Evolutionary conservation across 2,888 invertebrate species (phyloP).

Genomic region (Agrochola lychnidis): DNA sequence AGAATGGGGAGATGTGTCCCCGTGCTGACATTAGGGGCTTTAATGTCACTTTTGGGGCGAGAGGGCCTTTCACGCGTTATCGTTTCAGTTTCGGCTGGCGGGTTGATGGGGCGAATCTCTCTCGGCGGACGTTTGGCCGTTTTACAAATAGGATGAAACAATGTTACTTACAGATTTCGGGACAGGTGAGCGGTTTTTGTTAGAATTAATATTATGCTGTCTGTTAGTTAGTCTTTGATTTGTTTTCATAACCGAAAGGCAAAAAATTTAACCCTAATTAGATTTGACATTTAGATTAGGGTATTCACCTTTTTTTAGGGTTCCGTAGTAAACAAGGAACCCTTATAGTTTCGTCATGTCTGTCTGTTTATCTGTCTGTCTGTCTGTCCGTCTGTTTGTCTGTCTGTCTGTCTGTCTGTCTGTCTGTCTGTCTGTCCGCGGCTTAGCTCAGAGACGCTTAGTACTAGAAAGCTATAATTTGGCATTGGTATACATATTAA

Average conservation of each 20-base stretch:
- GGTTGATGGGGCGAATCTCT: conserved; percentile 65
- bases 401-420: no score
- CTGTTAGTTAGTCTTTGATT: neutral
- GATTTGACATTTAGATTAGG: neutral
- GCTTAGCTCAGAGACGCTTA: no score
- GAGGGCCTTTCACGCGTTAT: conserved; percentile 69
- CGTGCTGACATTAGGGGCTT: conserved; percentile 63
- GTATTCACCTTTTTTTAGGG: neutral
- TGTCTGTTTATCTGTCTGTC: no score
- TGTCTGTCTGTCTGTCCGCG: no score
- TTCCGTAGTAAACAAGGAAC: no score
- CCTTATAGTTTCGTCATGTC: no score
- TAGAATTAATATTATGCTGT: neutral
- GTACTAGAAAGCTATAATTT: no score
- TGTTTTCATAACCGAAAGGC: neutral
- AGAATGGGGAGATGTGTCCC: conserved; percentile 72
- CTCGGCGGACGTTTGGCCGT: conserved; percentile 60
- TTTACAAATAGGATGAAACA: conserved; percentile 57
- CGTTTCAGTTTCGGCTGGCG: conserved; percentile 61
- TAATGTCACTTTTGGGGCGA: conserved; percentile 68
- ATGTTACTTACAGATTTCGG: conserved; percentile 52
- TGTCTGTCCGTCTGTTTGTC: no score
- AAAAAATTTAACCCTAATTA: neutral
- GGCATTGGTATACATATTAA: no score
- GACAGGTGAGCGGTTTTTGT: conserved; percentile 34